A percentile compares a stretch with the other conserved stretches of the same genome.
These are phyloP conservation scores for Cecropterus lyciades DNA, from an alignment of 1,140 invertebrate species.

Conservation along the genomic window DNA sequence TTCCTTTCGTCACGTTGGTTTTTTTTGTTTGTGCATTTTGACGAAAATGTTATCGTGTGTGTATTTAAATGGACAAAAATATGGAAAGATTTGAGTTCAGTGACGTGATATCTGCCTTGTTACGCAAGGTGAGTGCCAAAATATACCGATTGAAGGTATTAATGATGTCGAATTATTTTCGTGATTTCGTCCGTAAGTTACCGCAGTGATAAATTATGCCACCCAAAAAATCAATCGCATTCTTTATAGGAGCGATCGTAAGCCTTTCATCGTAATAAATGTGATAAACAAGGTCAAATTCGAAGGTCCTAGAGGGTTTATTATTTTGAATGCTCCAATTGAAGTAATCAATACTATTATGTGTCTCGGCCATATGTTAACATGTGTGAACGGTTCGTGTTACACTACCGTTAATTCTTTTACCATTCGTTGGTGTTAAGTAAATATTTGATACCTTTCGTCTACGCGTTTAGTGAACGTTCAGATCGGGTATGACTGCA, in stretches of 20 bases:
- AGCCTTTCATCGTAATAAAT: slow-evolving; percentile 56
- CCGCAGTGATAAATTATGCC: slow-evolving; percentile 40
- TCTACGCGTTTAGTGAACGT: neutral
- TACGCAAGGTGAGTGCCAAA: slow-evolving; percentile 63
- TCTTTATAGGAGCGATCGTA: slow-evolving; percentile 49
- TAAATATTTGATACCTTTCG: neutral
- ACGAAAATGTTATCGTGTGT: slow-evolving; percentile 80
- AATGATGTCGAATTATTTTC: slow-evolving; percentile 29
- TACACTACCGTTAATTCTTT: slow-evolving; percentile 68
- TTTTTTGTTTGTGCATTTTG: slow-evolving; percentile 82
- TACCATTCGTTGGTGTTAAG: slow-evolving; percentile 24
- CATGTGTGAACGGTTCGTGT: slow-evolving; percentile 70
- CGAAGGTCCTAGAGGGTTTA: slow-evolving; percentile 46
- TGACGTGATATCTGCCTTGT: slow-evolving; percentile 78
- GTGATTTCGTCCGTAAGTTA: slow-evolving; percentile 8
- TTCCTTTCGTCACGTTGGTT: slow-evolving; percentile 87
- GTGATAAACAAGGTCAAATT: slow-evolving; percentile 56
- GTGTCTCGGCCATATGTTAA: slow-evolving; percentile 74
- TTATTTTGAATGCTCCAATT: slow-evolving; percentile 45
- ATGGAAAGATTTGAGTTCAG: slow-evolving; percentile 75
- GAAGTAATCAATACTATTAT: slow-evolving; percentile 63
- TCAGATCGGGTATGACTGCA: neutral
- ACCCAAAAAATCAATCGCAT: slow-evolving; percentile 55
- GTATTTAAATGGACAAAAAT: slow-evolving; percentile 72
- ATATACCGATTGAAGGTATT: slow-evolving; percentile 7